A percentile compares a stretch with the other conserved stretches of the same genome.
Evolutionary conservation across 2,888 invertebrate genomes (phyloP).

Genomic region (Chirona hameri): DNA sequence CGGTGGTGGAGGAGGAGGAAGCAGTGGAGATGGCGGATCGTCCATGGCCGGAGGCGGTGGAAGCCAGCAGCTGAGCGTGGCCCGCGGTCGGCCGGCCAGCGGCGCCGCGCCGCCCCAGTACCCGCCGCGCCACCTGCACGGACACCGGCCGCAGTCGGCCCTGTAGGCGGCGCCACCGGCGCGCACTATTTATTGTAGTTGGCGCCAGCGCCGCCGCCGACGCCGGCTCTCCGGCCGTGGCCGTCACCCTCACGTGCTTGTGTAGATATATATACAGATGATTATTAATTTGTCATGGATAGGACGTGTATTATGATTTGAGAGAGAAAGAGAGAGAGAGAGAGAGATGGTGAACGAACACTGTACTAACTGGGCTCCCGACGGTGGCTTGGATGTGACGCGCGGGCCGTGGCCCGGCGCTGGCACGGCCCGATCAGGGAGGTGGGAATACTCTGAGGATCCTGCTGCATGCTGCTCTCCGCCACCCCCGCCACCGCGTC

Average conservation of each 20-base stretch:
- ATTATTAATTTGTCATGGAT: conserved; percentile 22
- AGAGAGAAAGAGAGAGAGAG: no score
- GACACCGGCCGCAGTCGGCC: conserved; percentile 26
- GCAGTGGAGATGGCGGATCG: not conserved
- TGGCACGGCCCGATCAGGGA: not conserved
- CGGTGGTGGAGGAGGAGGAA: no score
- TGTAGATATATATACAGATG: conserved; percentile 29
- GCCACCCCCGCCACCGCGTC: not conserved
- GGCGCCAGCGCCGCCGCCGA: not conserved
- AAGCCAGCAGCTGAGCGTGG: not conserved
- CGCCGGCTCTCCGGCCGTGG: not conserved
- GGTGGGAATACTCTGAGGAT: not conserved
- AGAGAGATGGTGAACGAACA: not conserved
- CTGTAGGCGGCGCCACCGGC: conserved; percentile 1
- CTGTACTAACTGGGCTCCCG: conserved; percentile 6
- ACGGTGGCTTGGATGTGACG: not conserved
- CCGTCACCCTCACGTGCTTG: conserved; percentile 13
- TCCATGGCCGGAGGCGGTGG: not conserved
- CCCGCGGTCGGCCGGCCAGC: not conserved
- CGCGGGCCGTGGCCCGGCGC: not conserved
- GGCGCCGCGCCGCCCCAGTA: conserved; percentile 10
- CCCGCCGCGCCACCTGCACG: conserved; percentile 26
- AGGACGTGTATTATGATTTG: conserved; percentile 25
- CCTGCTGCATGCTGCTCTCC: not conserved
- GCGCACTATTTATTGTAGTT: conserved; percentile 22